These are phyloP conservation scores for Rostratula benghalensis DNA, from an alignment of 2,113 vertebrate genomes.

Conservation along the genomic window DNA sequence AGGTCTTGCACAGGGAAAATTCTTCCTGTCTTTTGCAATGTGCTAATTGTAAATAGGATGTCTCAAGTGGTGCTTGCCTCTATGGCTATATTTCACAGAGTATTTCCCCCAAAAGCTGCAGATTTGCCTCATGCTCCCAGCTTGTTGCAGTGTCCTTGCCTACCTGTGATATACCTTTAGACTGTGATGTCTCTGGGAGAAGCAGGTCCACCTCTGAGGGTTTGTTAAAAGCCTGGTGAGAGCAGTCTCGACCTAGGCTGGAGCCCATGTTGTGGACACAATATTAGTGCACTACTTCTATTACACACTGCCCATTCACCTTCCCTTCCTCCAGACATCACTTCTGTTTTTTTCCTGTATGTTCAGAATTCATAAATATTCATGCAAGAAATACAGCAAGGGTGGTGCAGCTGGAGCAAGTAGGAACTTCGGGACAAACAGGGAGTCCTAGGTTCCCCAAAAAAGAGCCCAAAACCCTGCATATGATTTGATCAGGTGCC, in stretches of 20 bases:
- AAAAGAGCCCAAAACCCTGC: neutral
- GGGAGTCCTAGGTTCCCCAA: neutral
- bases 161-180: fast-evolving
- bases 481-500: neutral
- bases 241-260: neutral
- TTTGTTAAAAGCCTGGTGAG: neutral
- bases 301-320: neutral
- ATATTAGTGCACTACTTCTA: fast-evolving
- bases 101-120: neutral
- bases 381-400: neutral
- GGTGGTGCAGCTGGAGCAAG: neutral
- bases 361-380: neutral
- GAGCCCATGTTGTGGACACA: fast-evolving
- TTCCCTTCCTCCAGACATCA: neutral
- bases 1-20: neutral
- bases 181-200: too few relatives aligned
- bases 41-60: neutral
- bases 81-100: neutral
- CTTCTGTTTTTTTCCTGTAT: neutral
- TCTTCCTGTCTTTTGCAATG: neutral
- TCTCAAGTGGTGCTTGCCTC: neutral
- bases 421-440: neutral
- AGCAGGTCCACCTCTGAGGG: neutral
- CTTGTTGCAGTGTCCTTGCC: neutral
- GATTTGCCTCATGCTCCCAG: neutral